Conservation (phyloP, 1,140 invertebrate species). For the Calliphora vicina region DNA sequence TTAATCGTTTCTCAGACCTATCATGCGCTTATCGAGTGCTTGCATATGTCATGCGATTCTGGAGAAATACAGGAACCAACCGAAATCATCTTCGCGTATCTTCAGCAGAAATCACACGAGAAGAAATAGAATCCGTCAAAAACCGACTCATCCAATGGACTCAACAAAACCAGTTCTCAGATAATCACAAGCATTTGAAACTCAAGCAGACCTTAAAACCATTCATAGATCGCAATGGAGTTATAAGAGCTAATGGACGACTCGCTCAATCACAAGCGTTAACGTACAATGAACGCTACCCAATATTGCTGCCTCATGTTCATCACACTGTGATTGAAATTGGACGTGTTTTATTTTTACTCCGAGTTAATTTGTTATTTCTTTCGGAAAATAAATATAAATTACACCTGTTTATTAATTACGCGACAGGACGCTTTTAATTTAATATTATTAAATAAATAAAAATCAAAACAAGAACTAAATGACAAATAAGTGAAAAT, state of each 20-base stretch:
- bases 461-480: too few species aligned
- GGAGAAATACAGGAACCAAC: neutral
- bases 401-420: too few species aligned
- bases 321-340: too few species aligned
- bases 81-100: neutral
- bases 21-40: neutral
- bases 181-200: neutral
- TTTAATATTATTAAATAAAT: too few species aligned
- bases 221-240: neutral
- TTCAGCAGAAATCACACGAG: neutral
- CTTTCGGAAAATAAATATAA: too few species aligned
- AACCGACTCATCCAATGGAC: too few species aligned
- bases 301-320: neutral
- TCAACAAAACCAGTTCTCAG: neutral
- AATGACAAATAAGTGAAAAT: too few species aligned
- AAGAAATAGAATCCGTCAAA: neutral
- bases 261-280: neutral
- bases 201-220: neutral
- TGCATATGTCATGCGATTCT: neutral
- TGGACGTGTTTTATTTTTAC: too few species aligned
- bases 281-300: neutral
- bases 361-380: too few species aligned
- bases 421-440: too few species aligned
- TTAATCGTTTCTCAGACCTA: neutral
- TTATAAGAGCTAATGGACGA: constrained; percentile 13